Conservation (phyloP, 2,888 invertebrate species). For the Plagodis pulveraria region DNA sequence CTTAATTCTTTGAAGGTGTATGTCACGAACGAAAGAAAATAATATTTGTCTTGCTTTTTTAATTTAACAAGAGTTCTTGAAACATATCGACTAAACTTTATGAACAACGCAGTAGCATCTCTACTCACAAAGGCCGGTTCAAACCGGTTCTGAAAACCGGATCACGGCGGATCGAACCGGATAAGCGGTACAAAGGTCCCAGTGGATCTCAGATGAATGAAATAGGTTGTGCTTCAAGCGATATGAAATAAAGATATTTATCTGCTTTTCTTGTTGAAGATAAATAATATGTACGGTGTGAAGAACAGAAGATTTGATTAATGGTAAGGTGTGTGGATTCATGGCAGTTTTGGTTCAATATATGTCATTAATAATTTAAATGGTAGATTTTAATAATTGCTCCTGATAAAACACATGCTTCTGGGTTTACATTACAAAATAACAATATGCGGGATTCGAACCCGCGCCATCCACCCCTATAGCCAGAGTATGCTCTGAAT, state of each 20-base stretch:
- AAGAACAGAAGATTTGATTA: neutral
- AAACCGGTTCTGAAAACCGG: constrained; percentile 33
- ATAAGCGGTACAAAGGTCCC: constrained; percentile 38
- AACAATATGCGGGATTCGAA: no score
- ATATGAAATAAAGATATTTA: constrained; percentile 10
- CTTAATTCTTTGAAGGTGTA: no score
- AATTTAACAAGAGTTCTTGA: no score
- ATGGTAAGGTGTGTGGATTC: neutral
- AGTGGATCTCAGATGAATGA: constrained; percentile 22
- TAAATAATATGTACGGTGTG: neutral
- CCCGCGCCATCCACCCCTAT: no score
- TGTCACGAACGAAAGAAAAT: no score
- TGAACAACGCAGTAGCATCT: constrained; percentile 3
- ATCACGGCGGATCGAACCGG: constrained; percentile 38
- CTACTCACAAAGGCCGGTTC: constrained; percentile 24
- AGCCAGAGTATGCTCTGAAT: no score
- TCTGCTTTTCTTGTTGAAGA: constrained; percentile 4
- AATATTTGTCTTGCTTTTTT: no score
- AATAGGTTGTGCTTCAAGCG: constrained; percentile 6
- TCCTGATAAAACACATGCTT: no score
- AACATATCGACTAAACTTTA: neutral
- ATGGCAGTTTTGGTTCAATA: no score
- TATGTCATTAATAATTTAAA: no score
- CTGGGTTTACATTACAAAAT: no score
- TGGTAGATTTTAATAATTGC: no score